phyloP scores from a whole-genome alignment of 2,113 vertebrate genomes.

The Spea bombifrons region DNA sequence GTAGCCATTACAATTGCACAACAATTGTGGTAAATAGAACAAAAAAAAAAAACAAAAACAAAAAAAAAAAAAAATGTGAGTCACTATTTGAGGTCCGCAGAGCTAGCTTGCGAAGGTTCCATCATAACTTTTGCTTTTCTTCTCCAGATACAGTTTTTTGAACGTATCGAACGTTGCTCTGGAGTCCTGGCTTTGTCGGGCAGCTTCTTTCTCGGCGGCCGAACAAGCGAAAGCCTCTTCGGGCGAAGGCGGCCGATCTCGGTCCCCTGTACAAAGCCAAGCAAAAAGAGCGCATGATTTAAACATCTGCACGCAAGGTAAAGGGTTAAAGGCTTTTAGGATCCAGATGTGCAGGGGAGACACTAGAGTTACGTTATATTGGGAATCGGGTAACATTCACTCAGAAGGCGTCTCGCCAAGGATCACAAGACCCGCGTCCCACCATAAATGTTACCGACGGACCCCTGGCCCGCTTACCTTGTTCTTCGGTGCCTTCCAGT shows the following conservation, averaged over 20 bases:
- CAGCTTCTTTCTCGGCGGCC: slow-evolving; percentile 33
- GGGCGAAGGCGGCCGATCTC: background rate
- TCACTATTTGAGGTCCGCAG: background rate
- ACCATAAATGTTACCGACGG: too few relatives aligned
- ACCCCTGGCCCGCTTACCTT: slow-evolving; percentile 58
- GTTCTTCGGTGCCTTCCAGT: slow-evolving; percentile 47
- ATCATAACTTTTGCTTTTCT: slow-evolving; percentile 60
- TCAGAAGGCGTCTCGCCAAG: too few relatives aligned
- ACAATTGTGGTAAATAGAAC: too few relatives aligned
- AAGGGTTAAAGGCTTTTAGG: too few relatives aligned
- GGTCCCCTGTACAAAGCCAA: background rate
- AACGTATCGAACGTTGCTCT: slow-evolving; percentile 65
- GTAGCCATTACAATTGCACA: too few relatives aligned
- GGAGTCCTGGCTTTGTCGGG: slow-evolving; percentile 60
- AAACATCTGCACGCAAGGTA: too few relatives aligned
- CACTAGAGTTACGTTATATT: too few relatives aligned
- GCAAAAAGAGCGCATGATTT: too few relatives aligned
- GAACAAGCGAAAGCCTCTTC: background rate
- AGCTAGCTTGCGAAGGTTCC: slow-evolving; percentile 35
- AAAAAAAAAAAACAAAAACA: too few relatives aligned
- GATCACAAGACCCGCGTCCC: too few relatives aligned
- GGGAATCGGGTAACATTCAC: too few relatives aligned
- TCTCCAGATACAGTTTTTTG: slow-evolving; percentile 67
- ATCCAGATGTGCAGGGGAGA: too few relatives aligned
- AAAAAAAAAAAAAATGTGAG: background rate